A percentile compares a stretch with the other conserved stretches of the same genome.
Conservation (phyloP, 2,888 invertebrate genomes). For the Pseudoips prasinana region DNA sequence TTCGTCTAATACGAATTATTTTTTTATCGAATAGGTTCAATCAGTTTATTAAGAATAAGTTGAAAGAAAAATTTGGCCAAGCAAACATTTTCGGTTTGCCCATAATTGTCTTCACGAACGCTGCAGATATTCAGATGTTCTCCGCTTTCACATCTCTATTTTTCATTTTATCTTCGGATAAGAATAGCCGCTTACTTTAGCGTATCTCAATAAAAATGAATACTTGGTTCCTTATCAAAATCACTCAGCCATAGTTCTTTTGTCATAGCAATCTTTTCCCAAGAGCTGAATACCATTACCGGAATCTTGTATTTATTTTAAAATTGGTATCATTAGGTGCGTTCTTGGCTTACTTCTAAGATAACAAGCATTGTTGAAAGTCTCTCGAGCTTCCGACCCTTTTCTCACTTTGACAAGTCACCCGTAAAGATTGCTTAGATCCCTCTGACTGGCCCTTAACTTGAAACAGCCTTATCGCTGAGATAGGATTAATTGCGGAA, state of each 20-base stretch:
- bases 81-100: conserved; percentile 23
- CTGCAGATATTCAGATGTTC: too few relatives aligned
- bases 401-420: conserved; percentile 80
- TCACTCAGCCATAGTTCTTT: conserved; percentile 20
- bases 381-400: conserved; percentile 78
- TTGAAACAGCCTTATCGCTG: conserved; percentile 76
- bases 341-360: conserved; percentile 75
- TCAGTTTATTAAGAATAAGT: too few relatives aligned
- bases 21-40: too few relatives aligned
- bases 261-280: conserved; percentile 26
- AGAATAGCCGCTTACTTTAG: neutral
- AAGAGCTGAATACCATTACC: conserved; percentile 28
- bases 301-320: conserved; percentile 63
- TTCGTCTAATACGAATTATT: too few relatives aligned
- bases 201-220: conserved; percentile 4
- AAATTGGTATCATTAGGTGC: conserved; percentile 74
- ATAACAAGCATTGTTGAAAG: conserved; percentile 82
- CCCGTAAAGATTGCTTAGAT: conserved; percentile 81
- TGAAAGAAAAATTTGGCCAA: too few relatives aligned
- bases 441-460: conserved; percentile 75
- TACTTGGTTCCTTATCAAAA: conserved; percentile 19
- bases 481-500: conserved; percentile 80
- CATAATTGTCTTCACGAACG: too few relatives aligned
- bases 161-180: too few relatives aligned
- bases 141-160: too few relatives aligned